Conservation (phyloP, 2,888 invertebrate genomes). For the Neelides folsomi region DNA sequence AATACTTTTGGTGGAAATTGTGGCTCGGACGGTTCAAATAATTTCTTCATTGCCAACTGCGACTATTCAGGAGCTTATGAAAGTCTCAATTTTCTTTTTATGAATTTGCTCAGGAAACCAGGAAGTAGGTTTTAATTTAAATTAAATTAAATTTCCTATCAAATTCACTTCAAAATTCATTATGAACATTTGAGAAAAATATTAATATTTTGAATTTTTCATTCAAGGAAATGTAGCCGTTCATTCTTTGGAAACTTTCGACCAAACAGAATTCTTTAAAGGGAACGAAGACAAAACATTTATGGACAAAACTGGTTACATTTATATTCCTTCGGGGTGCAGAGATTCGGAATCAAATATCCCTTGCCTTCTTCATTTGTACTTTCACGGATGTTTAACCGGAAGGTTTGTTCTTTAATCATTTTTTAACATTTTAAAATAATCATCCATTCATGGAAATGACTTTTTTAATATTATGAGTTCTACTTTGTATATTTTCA, state of each 20-base stretch:
- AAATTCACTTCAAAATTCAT: too few species aligned
- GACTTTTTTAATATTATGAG: too few species aligned
- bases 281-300: background rate
- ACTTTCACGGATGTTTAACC: constrained; percentile 14
- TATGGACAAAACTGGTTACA: constrained; percentile 11
- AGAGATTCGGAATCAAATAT: background rate
- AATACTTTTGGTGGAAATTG: constrained; percentile 19
- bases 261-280: constrained; percentile 12
- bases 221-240: background rate
- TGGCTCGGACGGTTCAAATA: constrained; percentile 7
- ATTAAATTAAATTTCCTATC: too few species aligned
- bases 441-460: too few species aligned
- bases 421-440: too few species aligned
- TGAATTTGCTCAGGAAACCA: background rate
- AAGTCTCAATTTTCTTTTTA: constrained; percentile 20
- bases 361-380: constrained; percentile 10
- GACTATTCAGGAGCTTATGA: constrained; percentile 28
- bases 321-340: constrained; percentile 11
- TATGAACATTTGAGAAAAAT: too few species aligned
- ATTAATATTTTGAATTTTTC: background rate
- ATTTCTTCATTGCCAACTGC: constrained; percentile 24
- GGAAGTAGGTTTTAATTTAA: background rate
- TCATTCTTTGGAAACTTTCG: constrained; percentile 7
- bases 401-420: constrained; percentile 13
- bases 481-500: too few species aligned